A percentile compares a stretch with the other conserved stretches of the same genome.
Conservation (phyloP, 2,888 invertebrate species). For the Agonopterix arenella region DNA sequence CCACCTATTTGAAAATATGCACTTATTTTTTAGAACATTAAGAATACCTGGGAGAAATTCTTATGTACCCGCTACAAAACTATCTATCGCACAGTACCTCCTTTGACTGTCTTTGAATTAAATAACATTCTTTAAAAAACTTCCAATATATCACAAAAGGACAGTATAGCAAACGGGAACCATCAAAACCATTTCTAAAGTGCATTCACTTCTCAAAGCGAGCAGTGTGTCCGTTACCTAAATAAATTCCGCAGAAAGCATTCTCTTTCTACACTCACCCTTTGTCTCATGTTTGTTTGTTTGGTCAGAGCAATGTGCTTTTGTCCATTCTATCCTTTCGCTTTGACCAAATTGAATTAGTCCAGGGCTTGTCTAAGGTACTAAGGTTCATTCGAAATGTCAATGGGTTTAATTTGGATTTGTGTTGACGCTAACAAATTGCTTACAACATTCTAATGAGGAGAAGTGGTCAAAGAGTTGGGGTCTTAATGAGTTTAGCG, state of each 20-base stretch:
- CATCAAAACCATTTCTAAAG: too few relatives aligned
- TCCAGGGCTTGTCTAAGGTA: conserved; percentile 33
- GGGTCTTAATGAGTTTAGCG: too few relatives aligned
- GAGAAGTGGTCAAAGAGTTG: too few relatives aligned
- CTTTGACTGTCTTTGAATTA: too few relatives aligned
- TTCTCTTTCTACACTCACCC: conserved; percentile 26
- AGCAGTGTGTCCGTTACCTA: background rate
- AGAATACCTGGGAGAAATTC: too few relatives aligned
- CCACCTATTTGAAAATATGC: too few relatives aligned
- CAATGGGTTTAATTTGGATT: conserved; percentile 65
- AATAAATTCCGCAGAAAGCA: conserved; percentile 30
- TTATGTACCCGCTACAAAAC: too few relatives aligned
- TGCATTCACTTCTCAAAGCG: background rate
- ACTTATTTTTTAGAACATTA: too few relatives aligned
- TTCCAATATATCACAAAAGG: too few relatives aligned
- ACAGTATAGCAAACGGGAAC: too few relatives aligned
- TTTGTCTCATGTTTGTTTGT: conserved; percentile 39
- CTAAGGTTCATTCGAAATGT: conserved; percentile 37
- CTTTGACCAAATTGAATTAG: conserved; percentile 55
- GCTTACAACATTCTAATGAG: background rate
- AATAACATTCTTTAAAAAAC: too few relatives aligned
- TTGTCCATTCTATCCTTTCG: conserved; percentile 39
- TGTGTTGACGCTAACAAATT: conserved; percentile 25
- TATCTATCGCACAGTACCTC: too few relatives aligned
- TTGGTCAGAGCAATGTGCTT: conserved; percentile 36